Base-by-base conservation (phyloP, 2,888 invertebrate species). In the Lepeophtheirus nordmannii region DNA sequence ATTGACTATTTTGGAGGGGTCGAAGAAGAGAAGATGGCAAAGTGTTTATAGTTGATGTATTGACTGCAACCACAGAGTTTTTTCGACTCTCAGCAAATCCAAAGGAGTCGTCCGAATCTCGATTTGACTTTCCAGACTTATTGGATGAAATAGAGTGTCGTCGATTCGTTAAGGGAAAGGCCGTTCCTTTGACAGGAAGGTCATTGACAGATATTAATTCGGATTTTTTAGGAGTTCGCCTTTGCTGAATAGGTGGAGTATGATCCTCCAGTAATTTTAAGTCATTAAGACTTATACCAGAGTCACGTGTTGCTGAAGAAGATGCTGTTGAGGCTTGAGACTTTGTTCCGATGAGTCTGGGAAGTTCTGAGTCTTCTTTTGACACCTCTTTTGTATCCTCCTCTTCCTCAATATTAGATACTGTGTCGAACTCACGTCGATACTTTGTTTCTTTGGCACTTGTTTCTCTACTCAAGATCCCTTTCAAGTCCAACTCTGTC, bases 261-360 rank as follows among this genome's bases (percentile, higher is more conserved):
- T 58, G 22, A 8, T 61, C 61, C 8, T 22, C 61, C 5, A 37
- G 8, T n/a, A 30, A n/a, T 30, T 63, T 41, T 22, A 60, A n/a
- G 11, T 66, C 66, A 23, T 39, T 60, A 14, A 66, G 17, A 60
- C 66, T 66, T 22, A 66, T 66, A 5, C 66, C 66, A 46, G 58
- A 58, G 23, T 66, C 66, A 8, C 66, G 30, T 10, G 66, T 66
- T n/a, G 60, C 66, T 22, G 58, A 58, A 20, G 66, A 66, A n/a
- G 58, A 58, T 8, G 66, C 66, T 41, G 66, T 66, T 17, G 38
- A 38, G 14, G 66, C 65, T 23, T 66, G 66, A 40, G 66, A 66
- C 46, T 66, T 66, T 22, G 66, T 66, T 53, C 66, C 66, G 14
- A 60, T 66, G 9, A 66, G 22, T 23, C 66, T 9, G 20, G 66